Percentiles rank a stretch among this genome's conserved stretches.
These are phyloP conservation scores for Bibio marci DNA, from an alignment of 2,888 invertebrate species.

Conservation along the genomic window DNA sequence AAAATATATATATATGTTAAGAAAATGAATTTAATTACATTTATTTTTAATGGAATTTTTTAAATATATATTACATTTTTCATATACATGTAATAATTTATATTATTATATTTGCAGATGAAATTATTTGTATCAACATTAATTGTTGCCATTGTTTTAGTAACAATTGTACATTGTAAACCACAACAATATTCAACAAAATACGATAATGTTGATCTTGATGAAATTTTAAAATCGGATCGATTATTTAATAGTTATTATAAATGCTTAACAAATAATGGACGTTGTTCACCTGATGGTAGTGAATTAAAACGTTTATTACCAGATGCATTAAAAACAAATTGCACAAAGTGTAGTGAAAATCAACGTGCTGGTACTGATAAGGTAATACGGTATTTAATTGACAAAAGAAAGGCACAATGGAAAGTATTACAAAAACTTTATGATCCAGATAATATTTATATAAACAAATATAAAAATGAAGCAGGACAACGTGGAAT, in stretches of 20 bases:
- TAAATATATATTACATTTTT: too few relatives aligned
- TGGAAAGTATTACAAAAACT: slow-evolving; percentile 48
- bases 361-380: slow-evolving; percentile 43
- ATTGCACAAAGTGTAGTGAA: slow-evolving; percentile 50
- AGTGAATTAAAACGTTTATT: slow-evolving; percentile 50
- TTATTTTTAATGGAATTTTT: too few relatives aligned
- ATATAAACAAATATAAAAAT: slow-evolving; percentile 44
- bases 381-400: slow-evolving; percentile 45
- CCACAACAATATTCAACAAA: slow-evolving; percentile 42
- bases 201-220: slow-evolving; percentile 48
- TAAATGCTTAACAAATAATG: slow-evolving; percentile 43
- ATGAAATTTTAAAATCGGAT: slow-evolving; percentile 44
- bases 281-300: slow-evolving; percentile 49
- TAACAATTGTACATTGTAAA: slow-evolving; percentile 25
- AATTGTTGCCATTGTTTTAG: slow-evolving; percentile 18
- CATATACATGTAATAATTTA: too few relatives aligned
- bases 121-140: slow-evolving; percentile 28
- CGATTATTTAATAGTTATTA: slow-evolving; percentile 42
- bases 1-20: too few relatives aligned
- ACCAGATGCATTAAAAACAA: slow-evolving; percentile 51
- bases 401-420: slow-evolving; percentile 42
- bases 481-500: slow-evolving; percentile 37
- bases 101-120: too few relatives aligned
- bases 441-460: slow-evolving; percentile 50
- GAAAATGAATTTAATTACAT: too few relatives aligned